Conservation (phyloP, 2,797 vertebrate species). For the Thalassophryne amazonica region DNA sequence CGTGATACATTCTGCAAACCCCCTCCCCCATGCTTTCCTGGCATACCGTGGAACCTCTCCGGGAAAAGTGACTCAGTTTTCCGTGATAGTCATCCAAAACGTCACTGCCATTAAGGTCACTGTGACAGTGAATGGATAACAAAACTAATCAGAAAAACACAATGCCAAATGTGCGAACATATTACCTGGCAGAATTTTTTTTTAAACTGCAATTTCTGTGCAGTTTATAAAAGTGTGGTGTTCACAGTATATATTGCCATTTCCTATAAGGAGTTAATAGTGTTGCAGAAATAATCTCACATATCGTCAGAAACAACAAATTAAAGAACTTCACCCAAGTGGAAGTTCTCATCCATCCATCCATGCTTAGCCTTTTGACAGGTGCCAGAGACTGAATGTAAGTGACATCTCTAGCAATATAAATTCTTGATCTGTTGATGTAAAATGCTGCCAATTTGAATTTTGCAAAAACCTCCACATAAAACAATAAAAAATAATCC, state of each 20-base stretch:
- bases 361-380: too few relatives aligned
- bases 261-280: neutral
- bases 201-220: too few relatives aligned
- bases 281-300: neutral
- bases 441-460: too few relatives aligned
- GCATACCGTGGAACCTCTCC: slow-evolving; percentile 34
- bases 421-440: too few relatives aligned
- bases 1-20: slow-evolving; percentile 17
- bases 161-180: slow-evolving; percentile 17
- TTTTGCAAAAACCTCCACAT: too few relatives aligned
- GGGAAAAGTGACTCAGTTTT: slow-evolving; percentile 63
- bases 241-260: neutral
- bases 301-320: neutral
- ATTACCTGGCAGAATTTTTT: slow-evolving; percentile 12
- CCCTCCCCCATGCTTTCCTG: slow-evolving; percentile 20
- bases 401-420: too few relatives aligned
- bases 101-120: slow-evolving; percentile 66
- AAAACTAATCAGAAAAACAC: slow-evolving; percentile 36
- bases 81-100: slow-evolving; percentile 25
- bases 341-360: too few relatives aligned
- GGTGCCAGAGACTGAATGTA: too few relatives aligned
- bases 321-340: neutral
- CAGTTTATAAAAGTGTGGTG: too few relatives aligned
- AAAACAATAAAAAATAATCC: too few relatives aligned
- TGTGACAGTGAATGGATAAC: slow-evolving; percentile 39